Base-by-base conservation (phyloP, 2,797 vertebrate species). In the Galago senegalensis region DNA sequence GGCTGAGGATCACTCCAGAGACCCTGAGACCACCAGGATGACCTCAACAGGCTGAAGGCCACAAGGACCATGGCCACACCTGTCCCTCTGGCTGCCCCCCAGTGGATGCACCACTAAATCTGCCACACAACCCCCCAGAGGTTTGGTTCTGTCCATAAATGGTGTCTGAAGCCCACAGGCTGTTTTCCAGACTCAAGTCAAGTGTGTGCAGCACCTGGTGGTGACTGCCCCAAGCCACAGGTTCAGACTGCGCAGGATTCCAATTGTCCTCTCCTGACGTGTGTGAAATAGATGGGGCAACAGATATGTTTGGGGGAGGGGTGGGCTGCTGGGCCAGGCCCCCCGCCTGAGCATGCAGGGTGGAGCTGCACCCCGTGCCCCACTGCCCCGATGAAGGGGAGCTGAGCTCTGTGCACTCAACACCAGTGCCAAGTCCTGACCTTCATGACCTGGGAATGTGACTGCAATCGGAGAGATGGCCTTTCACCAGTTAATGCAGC, bases 361-460 rank as follows among this genome's bases (percentile, higher is more conserved):
- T 27, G 29, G 40, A 43, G 17, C 12, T 5, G 0, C 0, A 23
- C 37, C 58, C 46, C 46, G 0, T 0, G 4, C 37, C 70, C 6
- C 27, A 17, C 27, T 27, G 12, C 63, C 63, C 46, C 3, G 18
- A n/a, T 5, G 5, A 6, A 31, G 6, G 1, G 18, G n/a, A 23
- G 56, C 40, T 49, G 58, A 8, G 1, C 12, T 0, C 16, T 3
- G 56, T 5, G 1, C 37, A 5, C 18, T 34, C 58, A 37, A 25
- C 16, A 14, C 25, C 3, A 7, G 1, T 0, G 25, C 18, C 25
- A 31, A 65, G 31, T 17, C 37, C 7, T 1, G 49, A 11, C 20
- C 65, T 34, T 84, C 61, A 27, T 0, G 2, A 29, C 69, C 49
- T 90, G 67, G 60, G 67, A 13, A 21, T 20, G 25, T 0, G 73